Base-by-base conservation (phyloP, 1,140 invertebrate genomes). In the Caerostris darwini region DNA sequence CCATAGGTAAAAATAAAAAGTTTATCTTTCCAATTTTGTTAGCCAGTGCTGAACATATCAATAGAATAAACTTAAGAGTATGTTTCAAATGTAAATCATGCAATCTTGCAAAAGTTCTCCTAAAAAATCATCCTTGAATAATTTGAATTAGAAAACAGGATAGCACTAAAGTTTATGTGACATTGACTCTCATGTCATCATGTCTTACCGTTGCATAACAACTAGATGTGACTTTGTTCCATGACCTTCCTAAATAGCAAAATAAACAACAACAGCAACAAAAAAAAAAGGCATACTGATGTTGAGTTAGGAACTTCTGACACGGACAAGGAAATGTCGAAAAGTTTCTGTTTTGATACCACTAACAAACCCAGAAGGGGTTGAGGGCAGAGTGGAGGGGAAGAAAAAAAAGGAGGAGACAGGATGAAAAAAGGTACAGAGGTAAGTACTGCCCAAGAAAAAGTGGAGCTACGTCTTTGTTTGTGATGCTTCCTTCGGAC, bases 401-500 rank as follows among this genome's bases (percentile, higher is more conserved):
- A 12, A 8, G n/a, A 10, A 69, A 71, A 58, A 53, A 81, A 58
- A 53, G 17, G 34, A 19, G 83, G 56, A 58, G 54, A 86, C 34
- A 34, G 34, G 34, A 34, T 34, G 34, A 34, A 34, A 34, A 34
- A 34, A 89, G 87, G 69, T 64, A 69, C 92, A 87, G 67, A 92
- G 91, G 91, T 92, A 92, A 86, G 81, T 92, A 77, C 19, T 67
- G 7, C 17, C 54, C 50, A 85, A 59, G 83, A 85, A 85, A 85
- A 56, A 50, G 83, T 85, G 83, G 54, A 58, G 56, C 56, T 85
- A 85, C 83, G 83, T 59, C 92, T 88, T 94, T 94, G 92, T 94
- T 94, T 94, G 92, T 19, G 64, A 85, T 88, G 83, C 92, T 71
- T 92, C 91, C 86, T 92, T 69, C 82, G 81, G 92, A 82, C 92